phyloP scores from a whole-genome alignment of 2,113 vertebrate genomes.

The Cephalopterus ornatus region DNA sequence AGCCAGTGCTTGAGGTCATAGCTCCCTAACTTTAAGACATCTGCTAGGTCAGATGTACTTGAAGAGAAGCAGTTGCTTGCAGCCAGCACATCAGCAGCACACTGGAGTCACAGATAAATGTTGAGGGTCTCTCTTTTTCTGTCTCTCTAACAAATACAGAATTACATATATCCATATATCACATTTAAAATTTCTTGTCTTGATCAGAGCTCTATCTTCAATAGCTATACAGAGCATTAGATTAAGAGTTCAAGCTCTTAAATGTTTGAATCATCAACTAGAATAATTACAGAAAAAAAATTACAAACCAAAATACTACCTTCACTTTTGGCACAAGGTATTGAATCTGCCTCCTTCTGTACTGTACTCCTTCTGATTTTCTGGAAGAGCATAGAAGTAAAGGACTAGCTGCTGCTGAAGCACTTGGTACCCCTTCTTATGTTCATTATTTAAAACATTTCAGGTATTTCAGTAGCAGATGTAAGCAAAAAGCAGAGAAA shows the following conservation, averaged over 20 bases:
- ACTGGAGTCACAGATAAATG: not conserved
- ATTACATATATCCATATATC: not conserved
- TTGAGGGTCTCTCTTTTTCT: not conserved
- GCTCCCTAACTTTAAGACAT: slow-evolving; percentile 35
- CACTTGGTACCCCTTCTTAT: not conserved
- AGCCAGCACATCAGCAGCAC: not conserved
- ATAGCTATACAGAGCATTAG: not conserved
- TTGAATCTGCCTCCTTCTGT: not conserved
- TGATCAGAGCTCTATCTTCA: not conserved
- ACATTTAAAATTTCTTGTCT: not conserved
- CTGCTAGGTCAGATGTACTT: slow-evolving; percentile 35
- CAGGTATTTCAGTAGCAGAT: not conserved
- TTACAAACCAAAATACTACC: not conserved
- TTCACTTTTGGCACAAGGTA: not conserved
- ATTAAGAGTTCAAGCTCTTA: not conserved
- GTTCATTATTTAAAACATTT: not conserved
- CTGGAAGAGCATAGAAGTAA: not conserved
- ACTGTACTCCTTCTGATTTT: not conserved
- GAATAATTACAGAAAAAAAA: not conserved
- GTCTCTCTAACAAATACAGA: not conserved
- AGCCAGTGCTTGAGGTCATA: slow-evolving; percentile 51
- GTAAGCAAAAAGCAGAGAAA: not conserved
- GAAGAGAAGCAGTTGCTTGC: slow-evolving; percentile 52
- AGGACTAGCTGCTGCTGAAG: not conserved
- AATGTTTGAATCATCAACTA: not conserved